Conservation (phyloP, 2,797 vertebrate species). For the Cynopterus sphinx region DNA sequence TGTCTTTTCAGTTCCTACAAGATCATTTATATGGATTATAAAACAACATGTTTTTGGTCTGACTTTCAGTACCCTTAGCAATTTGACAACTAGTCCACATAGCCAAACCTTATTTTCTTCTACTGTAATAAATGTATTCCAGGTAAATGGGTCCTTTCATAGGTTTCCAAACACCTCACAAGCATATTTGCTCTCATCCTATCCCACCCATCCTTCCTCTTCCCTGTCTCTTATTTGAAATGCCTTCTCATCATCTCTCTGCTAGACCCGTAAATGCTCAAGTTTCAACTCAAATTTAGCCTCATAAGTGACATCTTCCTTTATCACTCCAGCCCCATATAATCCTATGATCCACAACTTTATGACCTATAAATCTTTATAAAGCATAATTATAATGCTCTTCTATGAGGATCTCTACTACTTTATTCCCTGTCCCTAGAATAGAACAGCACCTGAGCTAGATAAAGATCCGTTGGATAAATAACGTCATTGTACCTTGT, state of each 20-base stretch:
- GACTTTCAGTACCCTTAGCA: background rate
- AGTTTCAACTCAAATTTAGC: background rate
- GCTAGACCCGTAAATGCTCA: background rate
- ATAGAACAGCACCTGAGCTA: background rate
- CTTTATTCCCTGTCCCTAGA: background rate
- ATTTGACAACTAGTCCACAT: background rate
- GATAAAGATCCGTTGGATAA: background rate
- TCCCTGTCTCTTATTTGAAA: background rate
- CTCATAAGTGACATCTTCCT: background rate
- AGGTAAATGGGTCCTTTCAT: background rate
- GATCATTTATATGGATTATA: constrained; percentile 11
- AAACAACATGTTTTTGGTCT: background rate
- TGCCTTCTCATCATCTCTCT: background rate
- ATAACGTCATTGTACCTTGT: background rate
- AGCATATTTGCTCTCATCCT: background rate
- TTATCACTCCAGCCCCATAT: background rate
- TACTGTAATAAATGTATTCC: background rate
- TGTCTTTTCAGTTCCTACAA: background rate
- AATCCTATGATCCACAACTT: background rate
- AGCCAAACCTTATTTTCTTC: background rate
- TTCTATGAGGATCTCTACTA: background rate
- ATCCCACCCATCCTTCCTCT: background rate
- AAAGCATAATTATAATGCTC: background rate
- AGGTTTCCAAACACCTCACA: background rate
- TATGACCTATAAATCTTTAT: background rate